Evolutionary conservation across 2,113 vertebrate species (phyloP).

Genomic region (Polyodon spathula): DNA sequence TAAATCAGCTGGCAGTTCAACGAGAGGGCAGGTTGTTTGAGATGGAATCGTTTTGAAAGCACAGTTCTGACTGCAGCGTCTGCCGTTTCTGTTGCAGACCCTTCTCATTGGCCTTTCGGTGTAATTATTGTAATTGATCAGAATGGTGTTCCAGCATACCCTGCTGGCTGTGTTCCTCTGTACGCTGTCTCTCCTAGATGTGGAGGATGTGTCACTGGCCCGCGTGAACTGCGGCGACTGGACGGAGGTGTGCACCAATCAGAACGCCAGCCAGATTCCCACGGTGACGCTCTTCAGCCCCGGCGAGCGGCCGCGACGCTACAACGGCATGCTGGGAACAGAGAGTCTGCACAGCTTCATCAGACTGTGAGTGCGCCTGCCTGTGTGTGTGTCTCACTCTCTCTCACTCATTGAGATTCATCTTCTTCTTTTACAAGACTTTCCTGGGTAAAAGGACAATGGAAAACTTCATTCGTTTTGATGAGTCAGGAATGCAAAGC

Average conservation of each 20-base stretch:
- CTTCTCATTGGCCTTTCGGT: no score
- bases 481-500: no score
- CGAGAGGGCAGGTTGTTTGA: no score
- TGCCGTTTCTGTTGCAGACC: no score
- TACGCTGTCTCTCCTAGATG: constrained; percentile 38
- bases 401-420: not conserved
- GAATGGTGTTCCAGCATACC: no score
- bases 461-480: no score
- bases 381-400: not conserved
- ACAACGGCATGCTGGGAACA: constrained; percentile 71
- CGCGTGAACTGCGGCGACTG: constrained; percentile 80
- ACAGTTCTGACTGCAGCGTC: no score
- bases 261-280: constrained; percentile 73
- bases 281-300: constrained; percentile 56
- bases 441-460: no score
- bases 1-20: no score
- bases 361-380: constrained; percentile 64
- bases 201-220: constrained; percentile 48
- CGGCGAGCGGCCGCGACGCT: constrained; percentile 40
- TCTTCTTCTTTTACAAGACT: no score
- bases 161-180: constrained; percentile 13
- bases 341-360: constrained; percentile 72
- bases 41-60: no score
- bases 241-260: constrained; percentile 63
- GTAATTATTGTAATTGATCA: no score